Evolutionary conservation across 1,140 invertebrate species (phyloP), one percentile per base, ranked within the genome.

Genomic region (Drosophila chauvacae): DNA sequence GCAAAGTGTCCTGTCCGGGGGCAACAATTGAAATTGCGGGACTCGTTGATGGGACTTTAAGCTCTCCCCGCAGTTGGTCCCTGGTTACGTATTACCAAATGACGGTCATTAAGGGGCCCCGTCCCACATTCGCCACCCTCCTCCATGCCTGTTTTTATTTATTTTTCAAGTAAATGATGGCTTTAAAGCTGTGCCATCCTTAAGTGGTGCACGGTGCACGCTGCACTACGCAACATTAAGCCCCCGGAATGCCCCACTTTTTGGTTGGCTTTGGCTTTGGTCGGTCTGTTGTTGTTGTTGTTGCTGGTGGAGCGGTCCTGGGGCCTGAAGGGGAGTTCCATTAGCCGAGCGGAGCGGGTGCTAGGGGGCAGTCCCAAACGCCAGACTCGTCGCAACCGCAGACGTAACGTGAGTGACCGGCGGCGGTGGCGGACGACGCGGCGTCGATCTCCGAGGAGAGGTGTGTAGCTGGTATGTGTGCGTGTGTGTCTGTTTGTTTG

Each of bases 51-150:
- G 69, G 30, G 68, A 51, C 69, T 72, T 72, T 72, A 71, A 71
- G 69, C 69, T 72, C 30, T 33, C 47, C 37, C 45, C 41, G 58
- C 69, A 41, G 65, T 33, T 59, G 65, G 4, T 55, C 48, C 64
- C 63, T 70, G 77, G 77, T 80, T 81, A 63, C 75, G 70, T 77
- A 82, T 79, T 82, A 87, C 77, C 66, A 79, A 84, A 75, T 87
- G 83, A 65, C 64, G 82, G 80, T 58, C 76, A 87, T 74, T 72
- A 68, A 62, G 70, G 62, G 30, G 13, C 33, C 10, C n/a, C 4
- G 6, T 0, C 6, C 33, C 0, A 14, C 13, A 35, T 5, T 11
- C 39, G 3, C 28, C 20, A 20, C 16, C 14, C 13, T 23, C 10
- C 14, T 18, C 16, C 14, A 18, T 18, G 7, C 18, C 16, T 51